Conservation (phyloP, 2,113 vertebrate species). For the Antigone vipio region DNA sequence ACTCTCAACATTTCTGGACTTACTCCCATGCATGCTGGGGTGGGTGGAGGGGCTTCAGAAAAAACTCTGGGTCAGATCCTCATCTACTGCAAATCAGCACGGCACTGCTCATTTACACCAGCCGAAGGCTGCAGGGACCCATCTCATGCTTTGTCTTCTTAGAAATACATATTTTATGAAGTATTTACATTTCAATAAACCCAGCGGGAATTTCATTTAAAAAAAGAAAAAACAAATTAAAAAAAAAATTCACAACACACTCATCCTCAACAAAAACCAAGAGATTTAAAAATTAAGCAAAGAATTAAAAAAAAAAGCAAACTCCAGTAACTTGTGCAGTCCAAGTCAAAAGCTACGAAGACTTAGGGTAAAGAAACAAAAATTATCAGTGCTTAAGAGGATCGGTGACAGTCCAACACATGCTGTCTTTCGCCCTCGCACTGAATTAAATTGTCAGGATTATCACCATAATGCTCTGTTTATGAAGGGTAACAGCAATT, state of each 20-base stretch:
- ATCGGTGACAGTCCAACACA: not conserved
- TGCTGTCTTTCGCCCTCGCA: conserved; percentile 34
- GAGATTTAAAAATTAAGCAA: not conserved
- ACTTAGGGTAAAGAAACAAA: not conserved
- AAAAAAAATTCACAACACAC: not conserved
- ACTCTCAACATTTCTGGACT: conserved; percentile 56
- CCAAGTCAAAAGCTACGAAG: not conserved
- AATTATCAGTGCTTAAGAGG: not conserved
- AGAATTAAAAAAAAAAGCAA: not conserved
- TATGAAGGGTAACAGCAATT: conserved; percentile 77
- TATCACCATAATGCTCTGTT: conserved; percentile 77
- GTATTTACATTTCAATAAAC: conserved; percentile 70
- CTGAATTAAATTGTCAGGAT: conserved; percentile 86
- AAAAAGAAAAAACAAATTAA: not conserved
- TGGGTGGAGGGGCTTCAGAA: conserved; percentile 34
- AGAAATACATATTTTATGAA: conserved; percentile 59
- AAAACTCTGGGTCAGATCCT: conserved; percentile 48
- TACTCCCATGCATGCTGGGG: conserved; percentile 22
- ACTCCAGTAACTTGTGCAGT: not conserved
- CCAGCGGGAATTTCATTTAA: conserved; percentile 40
- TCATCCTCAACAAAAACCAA: not conserved
- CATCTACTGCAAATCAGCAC: not conserved
- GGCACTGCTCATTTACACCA: conserved; percentile 25
- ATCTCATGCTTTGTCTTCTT: conserved; percentile 56
- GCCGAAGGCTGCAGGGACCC: conserved; percentile 14